Conservation (phyloP, 2,797 vertebrate species). For the Spizella passerina region DNA sequence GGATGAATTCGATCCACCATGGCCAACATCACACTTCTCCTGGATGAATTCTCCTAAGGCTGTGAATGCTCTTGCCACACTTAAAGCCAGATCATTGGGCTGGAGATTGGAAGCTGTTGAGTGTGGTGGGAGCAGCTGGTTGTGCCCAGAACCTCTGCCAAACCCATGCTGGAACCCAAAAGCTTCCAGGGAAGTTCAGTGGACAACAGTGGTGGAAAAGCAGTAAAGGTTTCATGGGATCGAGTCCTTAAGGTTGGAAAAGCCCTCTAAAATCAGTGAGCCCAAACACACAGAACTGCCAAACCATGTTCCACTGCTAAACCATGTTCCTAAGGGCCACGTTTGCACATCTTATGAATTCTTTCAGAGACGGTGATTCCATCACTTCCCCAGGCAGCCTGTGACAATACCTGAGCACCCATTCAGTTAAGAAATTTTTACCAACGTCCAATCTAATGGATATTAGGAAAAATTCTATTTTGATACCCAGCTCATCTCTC, state of each 20-base stretch:
- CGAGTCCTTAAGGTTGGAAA: neutral
- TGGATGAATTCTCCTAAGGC: neutral
- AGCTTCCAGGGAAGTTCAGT: neutral
- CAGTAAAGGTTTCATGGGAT: neutral
- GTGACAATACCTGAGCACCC: neutral
- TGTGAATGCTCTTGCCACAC: neutral
- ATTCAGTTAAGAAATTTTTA: neutral
- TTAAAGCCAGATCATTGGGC: fast-evolving
- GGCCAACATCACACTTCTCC: neutral
- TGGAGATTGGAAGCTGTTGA: fast-evolving
- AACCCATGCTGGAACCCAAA: fast-evolving
- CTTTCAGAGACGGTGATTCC: neutral
- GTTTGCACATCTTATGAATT: neutral
- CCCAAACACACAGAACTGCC: neutral
- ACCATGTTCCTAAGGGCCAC: neutral
- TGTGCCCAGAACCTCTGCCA: neutral
- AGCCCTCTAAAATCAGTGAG: fast-evolving
- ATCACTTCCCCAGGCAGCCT: fast-evolving
- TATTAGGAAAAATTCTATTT: neutral
- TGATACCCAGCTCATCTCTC: neutral
- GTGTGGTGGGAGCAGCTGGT: fast-evolving
- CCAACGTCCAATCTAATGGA: neutral
- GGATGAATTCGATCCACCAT: neutral
- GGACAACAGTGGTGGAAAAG: fast-evolving
- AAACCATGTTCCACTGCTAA: neutral